Evolutionary conservation across 1,140 invertebrate genomes (phyloP), one percentile per base, ranked within the genome.

Genomic region (Hypsibius dujardini): DNA sequence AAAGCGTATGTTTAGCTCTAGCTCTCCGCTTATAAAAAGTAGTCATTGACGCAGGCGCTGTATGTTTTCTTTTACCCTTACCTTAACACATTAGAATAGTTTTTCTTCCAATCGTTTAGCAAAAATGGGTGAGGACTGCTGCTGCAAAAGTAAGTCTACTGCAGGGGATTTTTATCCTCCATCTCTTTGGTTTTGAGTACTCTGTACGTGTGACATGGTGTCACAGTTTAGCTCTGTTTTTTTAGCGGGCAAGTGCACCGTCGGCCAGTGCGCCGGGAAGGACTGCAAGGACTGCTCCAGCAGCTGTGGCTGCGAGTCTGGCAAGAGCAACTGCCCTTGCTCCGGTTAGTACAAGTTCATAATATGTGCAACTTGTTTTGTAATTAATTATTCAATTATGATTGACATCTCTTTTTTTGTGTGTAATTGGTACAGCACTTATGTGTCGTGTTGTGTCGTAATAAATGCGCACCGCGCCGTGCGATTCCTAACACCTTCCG

Each of bases 101-200:
- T n/a, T n/a, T n/a, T n/a, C n/a, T n/a, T n/a, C n/a, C n/a, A n/a
- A n/a, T n/a, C n/a, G n/a, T n/a, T n/a, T n/a, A n/a, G n/a, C n/a
- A n/a, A n/a, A n/a, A n/a, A n/a, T n/a, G 7, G 50, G 50, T 7
- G 50, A n/a, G n/a, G 50, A 56, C 50, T 56, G 50, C 50, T 56
- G 50, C 50, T 56, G 50, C 50, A 56, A 56, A 56, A 7, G 50
- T 56, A 56, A 56, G 50, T 56, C n/a, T 56, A n/a, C n/a, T n/a
- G n/a, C n/a, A n/a, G n/a, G n/a, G n/a, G n/a, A n/a, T n/a, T n/a
- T n/a, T n/a, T n/a, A n/a, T n/a, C n/a, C n/a, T n/a, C n/a, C n/a
- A n/a, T n/a, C n/a, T n/a, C 50, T 7, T 56, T 56, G 50, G 7
- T 56, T 56, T 7, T 56, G 7, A 7, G 7, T 56, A 7, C 7